phyloP scores from a whole-genome alignment of 2,797 vertebrate genomes.

The Oreochromis grahami region DNA sequence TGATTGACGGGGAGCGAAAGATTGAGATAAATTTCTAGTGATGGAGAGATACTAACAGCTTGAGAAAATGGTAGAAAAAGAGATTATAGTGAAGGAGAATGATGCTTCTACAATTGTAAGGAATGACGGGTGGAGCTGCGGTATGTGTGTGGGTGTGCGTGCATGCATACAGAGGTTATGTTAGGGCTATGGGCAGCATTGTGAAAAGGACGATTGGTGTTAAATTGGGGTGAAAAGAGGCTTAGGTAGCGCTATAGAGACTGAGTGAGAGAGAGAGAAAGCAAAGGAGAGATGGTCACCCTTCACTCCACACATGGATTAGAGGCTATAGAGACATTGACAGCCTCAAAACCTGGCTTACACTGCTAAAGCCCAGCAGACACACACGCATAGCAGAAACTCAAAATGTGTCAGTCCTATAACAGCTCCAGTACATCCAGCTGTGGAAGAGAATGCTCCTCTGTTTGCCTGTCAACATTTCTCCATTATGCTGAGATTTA shows the following conservation, averaged over 20 bases:
- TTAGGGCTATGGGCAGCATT: slow-evolving; percentile 34
- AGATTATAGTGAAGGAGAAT: not conserved
- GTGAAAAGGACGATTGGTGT: slow-evolving; percentile 70
- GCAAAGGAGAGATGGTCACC: slow-evolving; percentile 62
- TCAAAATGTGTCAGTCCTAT: not conserved
- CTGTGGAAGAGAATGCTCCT: not conserved
- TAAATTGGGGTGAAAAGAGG: slow-evolving; percentile 76
- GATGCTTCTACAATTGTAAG: not conserved
- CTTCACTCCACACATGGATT: slow-evolving; percentile 74
- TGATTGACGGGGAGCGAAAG: not conserved
- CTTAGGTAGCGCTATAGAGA: slow-evolving; percentile 41
- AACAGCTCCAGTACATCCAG: slow-evolving; percentile 29
- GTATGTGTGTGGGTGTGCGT: not conserved
- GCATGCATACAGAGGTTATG: slow-evolving; percentile 24
- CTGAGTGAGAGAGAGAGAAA: slow-evolving; percentile 32
- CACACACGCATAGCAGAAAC: slow-evolving; percentile 7
- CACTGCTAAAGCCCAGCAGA: slow-evolving; percentile 35
- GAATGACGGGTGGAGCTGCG: not conserved
- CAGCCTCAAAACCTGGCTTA: slow-evolving; percentile 59
- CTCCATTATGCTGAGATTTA: slow-evolving; percentile 12
- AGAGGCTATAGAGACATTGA: slow-evolving; percentile 63
- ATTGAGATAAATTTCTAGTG: not conserved
- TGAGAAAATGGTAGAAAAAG: not conserved
- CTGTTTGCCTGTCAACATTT: slow-evolving; percentile 12
- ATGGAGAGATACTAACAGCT: slow-evolving; percentile 1